Conservation (phyloP, 2,888 invertebrate species). For the Drosophila sordidapex region DNA sequence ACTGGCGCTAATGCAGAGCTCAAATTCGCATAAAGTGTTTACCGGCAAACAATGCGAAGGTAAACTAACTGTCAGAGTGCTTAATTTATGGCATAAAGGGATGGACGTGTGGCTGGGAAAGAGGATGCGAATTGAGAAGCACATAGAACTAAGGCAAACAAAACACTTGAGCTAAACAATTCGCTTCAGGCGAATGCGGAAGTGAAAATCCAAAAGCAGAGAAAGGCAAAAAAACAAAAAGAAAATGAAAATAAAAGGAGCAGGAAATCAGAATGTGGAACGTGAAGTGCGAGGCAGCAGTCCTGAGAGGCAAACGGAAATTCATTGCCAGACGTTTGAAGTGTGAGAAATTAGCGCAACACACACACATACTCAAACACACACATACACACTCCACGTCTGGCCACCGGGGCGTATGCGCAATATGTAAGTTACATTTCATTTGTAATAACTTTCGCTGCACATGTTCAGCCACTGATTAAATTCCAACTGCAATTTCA, state of each 20-base stretch:
- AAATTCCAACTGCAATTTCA: constrained; percentile 30
- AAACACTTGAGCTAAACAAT: constrained; percentile 61
- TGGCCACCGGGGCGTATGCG: constrained; percentile 37
- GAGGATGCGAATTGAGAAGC: neutral
- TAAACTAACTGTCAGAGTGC: constrained; percentile 67
- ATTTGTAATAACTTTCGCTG: constrained; percentile 62
- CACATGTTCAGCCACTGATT: constrained; percentile 42
- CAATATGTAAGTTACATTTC: constrained; percentile 62
- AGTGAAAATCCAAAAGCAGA: constrained; percentile 55
- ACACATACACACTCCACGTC: constrained; percentile 25
- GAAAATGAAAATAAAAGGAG: constrained; percentile 18
- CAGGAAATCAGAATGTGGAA: constrained; percentile 67
- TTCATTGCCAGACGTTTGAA: constrained; percentile 74
- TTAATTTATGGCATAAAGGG: constrained; percentile 71
- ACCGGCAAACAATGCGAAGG: constrained; percentile 58
- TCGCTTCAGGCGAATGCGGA: constrained; percentile 50
- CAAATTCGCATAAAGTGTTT: constrained; percentile 61
- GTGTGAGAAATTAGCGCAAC: constrained; percentile 77
- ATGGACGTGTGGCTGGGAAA: neutral
- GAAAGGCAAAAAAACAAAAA: constrained; percentile 15
- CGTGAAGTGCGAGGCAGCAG: constrained; percentile 50
- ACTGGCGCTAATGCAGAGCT: constrained; percentile 47
- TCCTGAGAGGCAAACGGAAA: constrained; percentile 65
- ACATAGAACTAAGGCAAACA: constrained; percentile 34
- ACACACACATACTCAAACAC: constrained; percentile 35